A percentile compares a stretch with the other conserved stretches of the same genome.
Evolutionary conservation across 2,888 invertebrate species (phyloP).

Genomic region (Seira musarum): DNA sequence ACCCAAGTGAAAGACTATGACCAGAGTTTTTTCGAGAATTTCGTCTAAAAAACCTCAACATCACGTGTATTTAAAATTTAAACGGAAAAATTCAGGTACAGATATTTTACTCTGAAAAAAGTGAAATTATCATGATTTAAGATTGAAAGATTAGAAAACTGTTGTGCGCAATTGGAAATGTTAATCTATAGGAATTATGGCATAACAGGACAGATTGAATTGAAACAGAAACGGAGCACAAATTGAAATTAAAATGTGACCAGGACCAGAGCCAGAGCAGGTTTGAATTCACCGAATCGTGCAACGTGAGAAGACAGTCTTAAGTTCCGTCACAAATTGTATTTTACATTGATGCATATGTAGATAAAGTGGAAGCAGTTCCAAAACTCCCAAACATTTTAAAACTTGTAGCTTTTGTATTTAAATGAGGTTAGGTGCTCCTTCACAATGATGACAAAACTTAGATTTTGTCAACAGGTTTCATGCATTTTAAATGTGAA

Average conservation of each 20-base stretch:
- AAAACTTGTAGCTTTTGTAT: not conserved
- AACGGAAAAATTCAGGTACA: not conserved
- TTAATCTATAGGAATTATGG: not conserved
- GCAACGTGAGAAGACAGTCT: slow-evolving; percentile 48
- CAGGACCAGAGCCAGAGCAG: not conserved
- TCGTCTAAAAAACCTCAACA: not conserved
- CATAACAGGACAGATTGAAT: not conserved
- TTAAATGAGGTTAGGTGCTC: not conserved
- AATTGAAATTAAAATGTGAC: not conserved
- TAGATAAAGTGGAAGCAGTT: not conserved
- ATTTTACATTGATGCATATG: slow-evolving; percentile 9
- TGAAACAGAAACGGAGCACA: no score
- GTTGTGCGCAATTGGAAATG: not conserved
- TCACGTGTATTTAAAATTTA: not conserved
- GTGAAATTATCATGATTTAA: no score
- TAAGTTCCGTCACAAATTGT: slow-evolving; percentile 7
- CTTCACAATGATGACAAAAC: slow-evolving; percentile 9
- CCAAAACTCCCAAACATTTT: not conserved
- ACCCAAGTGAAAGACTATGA: not conserved
- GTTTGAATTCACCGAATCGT: slow-evolving; percentile 31
- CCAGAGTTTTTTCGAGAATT: not conserved
- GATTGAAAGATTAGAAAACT: not conserved
- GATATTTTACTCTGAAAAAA: no score
- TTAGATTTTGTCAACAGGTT: slow-evolving; percentile 46
- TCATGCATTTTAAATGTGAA: slow-evolving; percentile 23